Conservation (phyloP, 2,888 invertebrate species). For the Drosophila ezoana region DNA sequence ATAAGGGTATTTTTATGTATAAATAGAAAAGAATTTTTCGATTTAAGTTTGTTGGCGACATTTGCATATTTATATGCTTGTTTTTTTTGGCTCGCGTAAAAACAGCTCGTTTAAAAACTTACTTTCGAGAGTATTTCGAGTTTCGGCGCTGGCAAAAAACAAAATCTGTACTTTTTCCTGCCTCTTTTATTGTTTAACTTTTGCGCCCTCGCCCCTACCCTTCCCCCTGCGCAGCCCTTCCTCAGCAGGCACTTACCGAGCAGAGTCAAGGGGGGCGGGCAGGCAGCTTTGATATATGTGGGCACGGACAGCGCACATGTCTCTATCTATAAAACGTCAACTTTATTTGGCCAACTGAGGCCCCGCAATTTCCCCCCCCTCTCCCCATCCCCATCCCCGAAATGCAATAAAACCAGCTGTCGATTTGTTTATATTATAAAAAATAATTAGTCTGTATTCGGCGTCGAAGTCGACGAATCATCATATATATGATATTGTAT, state of each 20-base stretch:
- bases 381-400: not conserved
- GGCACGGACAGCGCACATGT: slow-evolving; percentile 63
- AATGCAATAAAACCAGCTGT: slow-evolving; percentile 75
- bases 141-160: slow-evolving; percentile 22
- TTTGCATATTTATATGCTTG: slow-evolving; percentile 9
- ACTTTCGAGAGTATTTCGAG: slow-evolving; percentile 32
- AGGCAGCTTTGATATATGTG: slow-evolving; percentile 47
- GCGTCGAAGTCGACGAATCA: slow-evolving; percentile 76
- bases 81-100: slow-evolving; percentile 19
- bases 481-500: slow-evolving; percentile 62
- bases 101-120: slow-evolving; percentile 45
- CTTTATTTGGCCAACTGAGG: slow-evolving; percentile 73
- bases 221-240: not conserved
- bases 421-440: slow-evolving; percentile 78
- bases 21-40: not conserved
- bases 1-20: too few relatives aligned
- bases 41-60: not conserved
- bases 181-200: slow-evolving; percentile 57
- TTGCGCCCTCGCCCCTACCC: slow-evolving; percentile 5
- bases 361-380: not conserved
- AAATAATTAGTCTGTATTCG: slow-evolving; percentile 77
- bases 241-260: slow-evolving; percentile 15
- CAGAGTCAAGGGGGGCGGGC: slow-evolving; percentile 21
- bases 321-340: slow-evolving; percentile 79
- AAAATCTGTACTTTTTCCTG: slow-evolving; percentile 28